Evolutionary conservation across 1,140 invertebrate species (phyloP), one percentile per base, ranked within the genome.

Genomic region (Mya arenaria): DNA sequence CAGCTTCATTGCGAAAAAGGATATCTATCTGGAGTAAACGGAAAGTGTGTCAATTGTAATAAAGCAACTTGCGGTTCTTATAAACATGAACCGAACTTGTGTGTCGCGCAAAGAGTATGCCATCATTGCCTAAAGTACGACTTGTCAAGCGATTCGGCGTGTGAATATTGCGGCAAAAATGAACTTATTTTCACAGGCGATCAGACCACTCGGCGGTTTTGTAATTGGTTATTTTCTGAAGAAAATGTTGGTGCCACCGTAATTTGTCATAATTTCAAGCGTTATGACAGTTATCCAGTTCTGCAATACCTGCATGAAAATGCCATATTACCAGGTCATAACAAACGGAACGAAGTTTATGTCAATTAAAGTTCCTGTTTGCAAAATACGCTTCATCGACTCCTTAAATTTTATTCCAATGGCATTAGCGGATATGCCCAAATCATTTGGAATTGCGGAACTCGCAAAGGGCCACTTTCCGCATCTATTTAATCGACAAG

Each of bases 41-140:
- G 39, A 10, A 83, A 77, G 63, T 81, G 77, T 81, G 69, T 30
- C 6, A 69, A 82, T 65, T 84, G 69, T 32, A 36, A 85, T 34
- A 58, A 72, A 62, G 28, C 72, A 30, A 58, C 36, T 19, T 85
- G 72, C 39, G 74, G 84, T 37, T 41, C 78, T 19, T 77, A 44
- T 25, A 25, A 82, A 78, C 79, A 82, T 48, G 32, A 44, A 34
- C 73, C 78, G 55, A 84, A 84, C 71, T 23, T 84, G 34, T 84
- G 77, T 71, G 83, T 84, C 34, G 62, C 65, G 10, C 83, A 84
- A 56, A 84, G 77, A 77, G 77, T 84, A 19, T 84, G 83, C 71
- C 52, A 60, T 39, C 34, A 32, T 25, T 81, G 75, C 55, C 63
- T 84, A 63, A 6, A 75, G 10, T 28, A 72, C 32, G 41, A 75